Evolutionary conservation across 2,797 vertebrate genomes (phyloP).

Genomic region (Propithecus deckenii): DNA sequence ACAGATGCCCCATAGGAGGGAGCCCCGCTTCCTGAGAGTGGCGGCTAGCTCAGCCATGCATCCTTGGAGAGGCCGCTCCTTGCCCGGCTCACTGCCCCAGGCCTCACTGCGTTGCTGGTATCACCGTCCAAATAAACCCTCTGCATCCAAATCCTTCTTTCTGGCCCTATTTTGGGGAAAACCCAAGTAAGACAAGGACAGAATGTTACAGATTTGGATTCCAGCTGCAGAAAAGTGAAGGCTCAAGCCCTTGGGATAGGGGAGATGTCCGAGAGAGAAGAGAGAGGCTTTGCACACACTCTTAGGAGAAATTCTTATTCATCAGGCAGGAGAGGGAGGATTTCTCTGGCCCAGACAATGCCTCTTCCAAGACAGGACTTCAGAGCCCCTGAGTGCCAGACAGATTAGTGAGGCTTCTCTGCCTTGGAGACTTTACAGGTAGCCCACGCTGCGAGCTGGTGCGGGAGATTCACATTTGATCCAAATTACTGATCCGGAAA

Average conservation of each 20-base stretch:
- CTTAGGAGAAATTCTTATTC: not conserved
- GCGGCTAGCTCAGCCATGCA: not conserved
- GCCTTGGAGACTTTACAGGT: not conserved
- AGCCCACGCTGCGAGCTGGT: not conserved
- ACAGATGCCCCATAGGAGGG: no score
- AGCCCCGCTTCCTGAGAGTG: no score
- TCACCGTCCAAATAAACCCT: not conserved
- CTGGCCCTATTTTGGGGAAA: not conserved
- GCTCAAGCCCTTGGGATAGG: not conserved
- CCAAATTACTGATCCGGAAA: slow-evolving; percentile 42
- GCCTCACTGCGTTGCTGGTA: no score
- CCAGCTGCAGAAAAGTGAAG: not conserved
- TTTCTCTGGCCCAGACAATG: no score
- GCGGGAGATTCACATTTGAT: not conserved
- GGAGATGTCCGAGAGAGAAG: not conserved
- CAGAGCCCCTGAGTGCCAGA: not conserved
- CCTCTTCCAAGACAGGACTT: not conserved
- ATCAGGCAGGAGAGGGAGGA: not conserved
- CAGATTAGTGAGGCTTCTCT: not conserved
- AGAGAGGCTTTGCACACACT: not conserved
- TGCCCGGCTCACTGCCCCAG: accelerated
- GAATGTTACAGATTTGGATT: not conserved
- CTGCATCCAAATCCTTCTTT: not conserved
- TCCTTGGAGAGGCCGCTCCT: not conserved
- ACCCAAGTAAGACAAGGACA: not conserved